phyloP scores from a whole-genome alignment of 2,888 invertebrate genomes.

The Ennomos quercinarius region DNA sequence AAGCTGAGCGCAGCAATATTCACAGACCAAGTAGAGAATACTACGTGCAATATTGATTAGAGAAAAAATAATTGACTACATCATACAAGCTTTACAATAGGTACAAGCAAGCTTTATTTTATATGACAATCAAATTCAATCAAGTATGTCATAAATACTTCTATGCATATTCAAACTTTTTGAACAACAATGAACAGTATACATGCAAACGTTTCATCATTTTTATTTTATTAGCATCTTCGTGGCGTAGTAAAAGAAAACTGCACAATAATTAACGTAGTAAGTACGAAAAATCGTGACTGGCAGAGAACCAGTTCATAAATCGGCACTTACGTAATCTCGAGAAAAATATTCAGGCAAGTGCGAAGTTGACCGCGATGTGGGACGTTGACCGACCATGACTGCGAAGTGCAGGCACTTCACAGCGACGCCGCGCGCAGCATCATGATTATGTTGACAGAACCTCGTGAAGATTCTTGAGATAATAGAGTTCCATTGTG shows the following conservation, averaged over 20 bases:
- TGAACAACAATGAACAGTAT: conserved; percentile 1
- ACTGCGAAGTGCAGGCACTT: conserved; percentile 47
- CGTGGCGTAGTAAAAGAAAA: conserved; percentile 42
- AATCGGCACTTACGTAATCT: conserved; percentile 44
- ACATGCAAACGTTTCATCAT: not conserved
- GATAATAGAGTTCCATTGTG: too few relatives aligned
- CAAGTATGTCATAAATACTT: too few relatives aligned
- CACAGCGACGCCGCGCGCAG: conserved; percentile 21
- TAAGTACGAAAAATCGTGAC: conserved; percentile 36
- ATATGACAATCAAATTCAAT: too few relatives aligned
- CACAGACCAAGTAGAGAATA: too few relatives aligned
- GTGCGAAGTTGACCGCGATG: conserved; percentile 58
- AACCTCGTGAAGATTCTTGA: conserved; percentile 5
- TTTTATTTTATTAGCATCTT: conserved; percentile 34
- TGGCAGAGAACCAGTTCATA: conserved; percentile 35
- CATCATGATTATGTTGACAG: conserved; percentile 3
- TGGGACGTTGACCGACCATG: conserved; percentile 70
- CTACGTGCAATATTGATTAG: too few relatives aligned
- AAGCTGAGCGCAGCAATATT: conserved; percentile 4
- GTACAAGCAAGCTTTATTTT: too few relatives aligned
- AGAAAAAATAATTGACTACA: too few relatives aligned
- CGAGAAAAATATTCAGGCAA: conserved; percentile 49
- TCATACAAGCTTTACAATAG: not conserved
- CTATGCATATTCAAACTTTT: not conserved
- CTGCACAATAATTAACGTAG: conserved; percentile 30